These are phyloP conservation scores for Acleris literana DNA, from an alignment of 2,888 invertebrate genomes.

Conservation along the genomic window DNA sequence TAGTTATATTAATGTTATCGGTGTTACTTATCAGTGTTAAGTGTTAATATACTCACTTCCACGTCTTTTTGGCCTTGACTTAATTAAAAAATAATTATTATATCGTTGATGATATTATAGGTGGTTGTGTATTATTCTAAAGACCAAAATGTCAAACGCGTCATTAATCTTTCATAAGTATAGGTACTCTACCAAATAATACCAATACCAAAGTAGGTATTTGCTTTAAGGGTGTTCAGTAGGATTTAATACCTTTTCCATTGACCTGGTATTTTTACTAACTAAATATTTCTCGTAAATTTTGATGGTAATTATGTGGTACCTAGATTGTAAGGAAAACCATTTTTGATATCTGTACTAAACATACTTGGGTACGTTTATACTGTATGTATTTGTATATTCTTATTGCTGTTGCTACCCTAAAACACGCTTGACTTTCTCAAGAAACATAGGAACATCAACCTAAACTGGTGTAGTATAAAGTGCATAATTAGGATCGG, in stretches of 20 bases:
- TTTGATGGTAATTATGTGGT: slow-evolving; percentile 7
- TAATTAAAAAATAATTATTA: background rate
- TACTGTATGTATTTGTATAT: slow-evolving; percentile 2
- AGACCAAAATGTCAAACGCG: slow-evolving; percentile 20
- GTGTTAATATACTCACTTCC: slow-evolving; percentile 33
- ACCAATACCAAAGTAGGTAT: slow-evolving; percentile 32
- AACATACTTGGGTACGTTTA: slow-evolving; percentile 1
- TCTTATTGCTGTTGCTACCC: background rate
- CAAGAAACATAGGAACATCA: background rate
- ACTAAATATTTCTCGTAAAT: slow-evolving; percentile 3
- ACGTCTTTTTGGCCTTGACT: slow-evolving; percentile 38
- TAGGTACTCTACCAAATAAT: background rate
- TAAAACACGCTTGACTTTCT: background rate
- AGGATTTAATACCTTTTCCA: background rate
- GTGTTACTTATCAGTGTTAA: slow-evolving; percentile 25
- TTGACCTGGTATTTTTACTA: slow-evolving; percentile 1
- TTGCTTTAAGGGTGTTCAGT: slow-evolving; percentile 10
- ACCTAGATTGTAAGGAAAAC: slow-evolving; percentile 5
- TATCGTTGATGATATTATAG: slow-evolving; percentile 32
- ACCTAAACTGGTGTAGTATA: background rate
- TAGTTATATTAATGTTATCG: slow-evolving; percentile 14
- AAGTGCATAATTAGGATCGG: background rate
- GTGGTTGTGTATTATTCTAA: slow-evolving; percentile 30
- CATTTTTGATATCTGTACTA: slow-evolving; percentile 7
- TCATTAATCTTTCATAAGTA: background rate